Evolutionary conservation across 2,113 vertebrate species (phyloP), one percentile per base, ranked within the genome.

Genomic region (Notothenia rossii): DNA sequence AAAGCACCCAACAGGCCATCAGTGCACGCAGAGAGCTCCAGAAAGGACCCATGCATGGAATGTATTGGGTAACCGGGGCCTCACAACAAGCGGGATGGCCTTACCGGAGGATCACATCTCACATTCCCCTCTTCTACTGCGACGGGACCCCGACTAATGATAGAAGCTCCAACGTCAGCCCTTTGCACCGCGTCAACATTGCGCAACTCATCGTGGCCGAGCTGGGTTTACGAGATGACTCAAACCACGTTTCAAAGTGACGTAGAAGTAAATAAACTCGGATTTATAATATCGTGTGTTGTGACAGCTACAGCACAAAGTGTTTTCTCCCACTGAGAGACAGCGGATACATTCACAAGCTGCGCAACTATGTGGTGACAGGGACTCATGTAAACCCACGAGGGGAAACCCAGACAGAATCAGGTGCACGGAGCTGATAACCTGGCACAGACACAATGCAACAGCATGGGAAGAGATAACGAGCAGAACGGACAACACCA

Each of bases 161-260:
- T 92, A 94, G 92, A 92, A 90, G 63, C 86, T 73, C 79, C 75
- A 51, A 58, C 86, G 78, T 90, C 86, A 91, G 91, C 90, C 86
- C 79, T 90, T 85, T 85, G 64, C 79, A 72, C 77, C 75, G 75
- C 85, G 86, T 90, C 84, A 85, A 88, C 85, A 90, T 88, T 71
- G 67, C 79, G 81, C 59, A 74, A 80, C 71, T 83, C 82, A 72
- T 70, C 55, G 33, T 33, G 22, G 62, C 63, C 10, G 2, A 79
- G 81, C 54, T 68, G 61, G 46, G 74, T 81, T 73, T 50, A 83
- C 50, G 68, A 84, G 58, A 82, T 77, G 90, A 89, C 68, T 89
- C 76, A 83, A 84, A 40, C 36, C 7, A 40, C 36, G 36, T 40
- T 1, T 40, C 36, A 40, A 7, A 40, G 36, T 40, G 1, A 40